Base-by-base conservation (phyloP, 2,113 vertebrate species). In the Conger conger region DNA sequence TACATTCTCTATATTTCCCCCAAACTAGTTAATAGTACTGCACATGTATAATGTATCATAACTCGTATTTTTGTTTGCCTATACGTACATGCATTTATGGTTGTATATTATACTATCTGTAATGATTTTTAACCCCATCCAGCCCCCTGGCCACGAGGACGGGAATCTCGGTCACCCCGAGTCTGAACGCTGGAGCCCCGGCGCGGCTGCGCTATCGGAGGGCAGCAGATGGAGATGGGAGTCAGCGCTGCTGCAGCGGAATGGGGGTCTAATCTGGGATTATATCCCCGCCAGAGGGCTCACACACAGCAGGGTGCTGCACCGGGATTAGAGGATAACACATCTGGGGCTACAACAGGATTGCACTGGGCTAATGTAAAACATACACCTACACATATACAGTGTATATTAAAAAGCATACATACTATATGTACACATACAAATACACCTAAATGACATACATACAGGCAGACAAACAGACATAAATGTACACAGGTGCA, bases 211-310 rank as follows among this genome's bases (percentile, higher is more conserved):
- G 11, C 60, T 36, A 38, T 82, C 84, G 73, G 80, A 15, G 82
- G 86, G 15, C 36, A 42, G 60, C 45, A 79, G 81, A 68, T 42
- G 77, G 68, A 80, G n/a, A 57, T 40, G n/a, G 36, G 63, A 76
- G 83, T 87, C 87, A 87, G 83, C 77, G 84, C 57, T 87, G 35
- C 82, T 38, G 36, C 63, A 73, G 63, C 18, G 50, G 9, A 37
- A 53, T 79, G 68, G 57, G 76, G 37, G 77, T 80, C 83, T 80
- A 53, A 77, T 68, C 38, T 86, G 23, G 79, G 85, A 84, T 84
- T 82, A 80, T 33, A 84, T 78, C 30, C 35, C 42, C 80, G 82
- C 45, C 83, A 82, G 87, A 88, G 76, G 79, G 9, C 78, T 85
- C 16, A 42, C 36, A 57, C 81, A 42, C 79, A 42, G n/a, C 20